These are phyloP conservation scores for Mirza zaza DNA, from an alignment of 2,113 vertebrate genomes.

Conservation along the genomic window DNA sequence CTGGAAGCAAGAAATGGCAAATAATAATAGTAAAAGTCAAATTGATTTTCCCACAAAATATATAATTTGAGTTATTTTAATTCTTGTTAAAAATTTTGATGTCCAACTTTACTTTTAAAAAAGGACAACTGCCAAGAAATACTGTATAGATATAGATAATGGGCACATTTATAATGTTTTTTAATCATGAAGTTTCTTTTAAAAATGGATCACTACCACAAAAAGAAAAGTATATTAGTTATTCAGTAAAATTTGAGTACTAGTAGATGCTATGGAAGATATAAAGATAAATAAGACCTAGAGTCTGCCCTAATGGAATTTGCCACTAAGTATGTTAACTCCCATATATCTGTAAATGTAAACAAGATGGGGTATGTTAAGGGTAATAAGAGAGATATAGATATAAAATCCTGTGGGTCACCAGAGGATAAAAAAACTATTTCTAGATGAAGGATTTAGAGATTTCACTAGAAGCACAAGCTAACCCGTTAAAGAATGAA, in stretches of 20 bases:
- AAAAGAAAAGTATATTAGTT: neutral
- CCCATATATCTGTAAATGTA: slow-evolving; percentile 4
- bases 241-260: neutral
- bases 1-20: neutral
- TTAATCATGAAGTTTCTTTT: neutral
- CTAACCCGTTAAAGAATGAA: neutral
- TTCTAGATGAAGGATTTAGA: neutral
- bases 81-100: neutral
- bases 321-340: neutral
- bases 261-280: neutral
- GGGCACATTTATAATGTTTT: neutral
- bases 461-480: neutral
- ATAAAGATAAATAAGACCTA: neutral
- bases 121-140: neutral
- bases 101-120: neutral
- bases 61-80: neutral
- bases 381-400: neutral
- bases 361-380: neutral
- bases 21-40: neutral
- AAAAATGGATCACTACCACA: neutral
- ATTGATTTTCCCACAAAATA: neutral
- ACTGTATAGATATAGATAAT: neutral
- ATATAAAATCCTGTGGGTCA: neutral
- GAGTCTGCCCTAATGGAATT: neutral
- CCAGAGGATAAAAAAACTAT: neutral